A percentile compares a stretch with the other conserved stretches of the same genome.
Conservation (phyloP, 2,113 vertebrate genomes). For the Lepus americanus region DNA sequence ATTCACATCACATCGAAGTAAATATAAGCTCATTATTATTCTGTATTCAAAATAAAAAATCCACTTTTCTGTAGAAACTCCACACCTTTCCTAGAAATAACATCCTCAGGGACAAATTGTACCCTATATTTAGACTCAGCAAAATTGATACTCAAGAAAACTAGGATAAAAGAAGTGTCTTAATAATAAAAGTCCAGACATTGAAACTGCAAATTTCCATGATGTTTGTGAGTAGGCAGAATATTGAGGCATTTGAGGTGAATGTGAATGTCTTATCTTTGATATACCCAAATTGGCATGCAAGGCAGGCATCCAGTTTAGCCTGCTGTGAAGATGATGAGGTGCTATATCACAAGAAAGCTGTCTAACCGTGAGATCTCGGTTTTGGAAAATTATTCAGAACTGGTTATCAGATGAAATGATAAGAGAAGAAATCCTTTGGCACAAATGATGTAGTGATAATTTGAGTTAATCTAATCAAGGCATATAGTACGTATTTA, state of each 20-base stretch:
- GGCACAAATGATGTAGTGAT: neutral
- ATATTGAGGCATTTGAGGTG: neutral
- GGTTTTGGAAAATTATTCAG: conserved; percentile 65
- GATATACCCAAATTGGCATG: neutral
- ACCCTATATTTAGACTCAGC: neutral
- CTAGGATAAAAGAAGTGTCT: neutral
- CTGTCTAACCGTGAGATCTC: conserved; percentile 19
- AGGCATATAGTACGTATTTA: neutral
- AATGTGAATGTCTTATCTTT: conserved; percentile 25
- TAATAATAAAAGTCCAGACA: neutral
- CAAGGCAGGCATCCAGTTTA: neutral
- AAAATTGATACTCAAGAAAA: neutral
- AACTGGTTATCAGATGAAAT: conserved; percentile 31
- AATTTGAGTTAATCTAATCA: neutral
- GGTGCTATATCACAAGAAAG: neutral
- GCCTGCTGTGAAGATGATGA: neutral
- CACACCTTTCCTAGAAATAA: neutral
- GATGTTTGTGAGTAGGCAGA: neutral
- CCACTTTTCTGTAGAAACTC: neutral
- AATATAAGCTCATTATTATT: neutral
- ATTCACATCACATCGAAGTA: neutral
- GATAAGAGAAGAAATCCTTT: neutral
- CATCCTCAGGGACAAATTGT: neutral
- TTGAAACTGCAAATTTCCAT: neutral
- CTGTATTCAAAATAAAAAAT: neutral